Conservation (phyloP, 2,888 invertebrate genomes). For the Eupithecia vulgata region DNA sequence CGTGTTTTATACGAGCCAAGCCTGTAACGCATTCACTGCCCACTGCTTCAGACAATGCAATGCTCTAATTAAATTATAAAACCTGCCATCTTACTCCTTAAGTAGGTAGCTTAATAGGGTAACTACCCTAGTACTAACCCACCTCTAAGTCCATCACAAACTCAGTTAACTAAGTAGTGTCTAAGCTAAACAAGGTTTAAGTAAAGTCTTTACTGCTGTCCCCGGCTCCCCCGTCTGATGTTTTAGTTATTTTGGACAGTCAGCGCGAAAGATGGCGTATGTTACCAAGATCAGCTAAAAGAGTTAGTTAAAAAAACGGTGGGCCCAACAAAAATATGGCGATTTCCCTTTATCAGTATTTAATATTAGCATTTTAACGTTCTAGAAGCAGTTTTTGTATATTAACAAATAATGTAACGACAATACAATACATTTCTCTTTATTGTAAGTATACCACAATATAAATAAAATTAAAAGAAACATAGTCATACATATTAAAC, state of each 20-base stretch:
- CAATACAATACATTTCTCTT: too few relatives aligned
- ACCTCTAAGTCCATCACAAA: not conserved
- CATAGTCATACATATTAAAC: too few relatives aligned
- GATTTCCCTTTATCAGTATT: not conserved
- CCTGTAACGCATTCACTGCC: too few relatives aligned
- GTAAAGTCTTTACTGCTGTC: not conserved
- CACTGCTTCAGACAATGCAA: too few relatives aligned
- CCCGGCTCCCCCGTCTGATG: not conserved
- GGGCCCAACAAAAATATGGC: not conserved
- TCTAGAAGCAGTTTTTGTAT: too few relatives aligned
- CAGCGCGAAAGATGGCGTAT: not conserved
- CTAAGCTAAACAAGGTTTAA: slow-evolving; percentile 13
- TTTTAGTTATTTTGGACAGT: slow-evolving; percentile 5
- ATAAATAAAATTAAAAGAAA: too few relatives aligned
- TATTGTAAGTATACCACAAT: too few relatives aligned
- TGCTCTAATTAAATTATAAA: too few relatives aligned
- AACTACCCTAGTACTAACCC: not conserved
- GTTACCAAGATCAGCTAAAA: not conserved
- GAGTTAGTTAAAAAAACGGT: not conserved
- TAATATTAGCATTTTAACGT: not conserved
- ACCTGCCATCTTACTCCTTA: too few relatives aligned
- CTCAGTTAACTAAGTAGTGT: slow-evolving; percentile 7
- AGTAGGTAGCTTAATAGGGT: not conserved
- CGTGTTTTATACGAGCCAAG: too few relatives aligned
- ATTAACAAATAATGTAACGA: too few relatives aligned